phyloP scores from a whole-genome alignment of 2,797 vertebrate species.

The Sebastes glaucus region DNA sequence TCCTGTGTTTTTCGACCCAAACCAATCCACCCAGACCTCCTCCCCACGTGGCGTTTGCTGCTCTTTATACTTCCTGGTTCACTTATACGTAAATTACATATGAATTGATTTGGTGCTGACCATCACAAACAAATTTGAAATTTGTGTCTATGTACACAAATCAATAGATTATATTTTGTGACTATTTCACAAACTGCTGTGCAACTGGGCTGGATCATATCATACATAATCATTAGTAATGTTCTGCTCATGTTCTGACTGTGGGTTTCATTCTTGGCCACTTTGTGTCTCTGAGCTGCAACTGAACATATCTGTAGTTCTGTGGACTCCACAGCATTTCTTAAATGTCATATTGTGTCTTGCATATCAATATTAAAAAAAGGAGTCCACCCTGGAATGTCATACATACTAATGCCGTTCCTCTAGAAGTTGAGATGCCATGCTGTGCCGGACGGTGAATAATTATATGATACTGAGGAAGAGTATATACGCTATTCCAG shows the following conservation, averaged over 20 bases:
- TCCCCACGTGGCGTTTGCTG: too few relatives aligned
- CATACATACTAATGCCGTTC: slow-evolving; percentile 13
- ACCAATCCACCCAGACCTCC: too few relatives aligned
- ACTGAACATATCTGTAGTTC: background rate
- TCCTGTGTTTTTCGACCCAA: too few relatives aligned
- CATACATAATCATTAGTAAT: background rate
- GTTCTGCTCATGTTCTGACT: background rate
- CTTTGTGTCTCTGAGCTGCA: background rate
- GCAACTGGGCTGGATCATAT: background rate
- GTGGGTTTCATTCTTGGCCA: background rate
- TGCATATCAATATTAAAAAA: slow-evolving; percentile 15
- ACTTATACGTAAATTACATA: too few relatives aligned
- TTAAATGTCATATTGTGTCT: slow-evolving; percentile 16
- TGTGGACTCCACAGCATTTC: slow-evolving; percentile 2
- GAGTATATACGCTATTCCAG: background rate
- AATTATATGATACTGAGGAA: slow-evolving; percentile 16
- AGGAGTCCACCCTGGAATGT: slow-evolving; percentile 14
- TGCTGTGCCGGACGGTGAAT: background rate
- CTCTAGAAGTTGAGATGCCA: background rate
- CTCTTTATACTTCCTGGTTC: too few relatives aligned
- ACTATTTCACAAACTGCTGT: too few relatives aligned
- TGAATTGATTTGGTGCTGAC: too few relatives aligned
- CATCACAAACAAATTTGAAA: too few relatives aligned
- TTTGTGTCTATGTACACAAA: too few relatives aligned
- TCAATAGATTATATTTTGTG: accelerated